Evolutionary conservation across 2,888 invertebrate species (phyloP), one percentile per base, ranked within the genome.

Genomic region (Ectemnius continuus): DNA sequence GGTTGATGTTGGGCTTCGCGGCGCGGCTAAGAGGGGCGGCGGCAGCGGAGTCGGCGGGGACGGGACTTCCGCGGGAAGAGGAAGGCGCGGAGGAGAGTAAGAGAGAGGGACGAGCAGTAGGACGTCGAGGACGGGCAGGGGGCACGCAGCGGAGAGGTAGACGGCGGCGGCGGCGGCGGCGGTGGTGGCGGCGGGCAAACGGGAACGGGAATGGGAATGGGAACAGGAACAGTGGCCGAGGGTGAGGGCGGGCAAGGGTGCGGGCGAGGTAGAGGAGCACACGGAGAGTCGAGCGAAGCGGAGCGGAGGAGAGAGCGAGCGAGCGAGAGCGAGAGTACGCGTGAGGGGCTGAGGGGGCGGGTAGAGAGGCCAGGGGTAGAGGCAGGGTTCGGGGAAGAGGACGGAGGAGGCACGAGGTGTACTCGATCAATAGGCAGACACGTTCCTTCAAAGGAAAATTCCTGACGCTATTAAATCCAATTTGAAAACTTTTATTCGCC

Each of bases 391-490:
- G 52, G 52, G 52, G 26, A 36, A 60, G 48, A 62, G 61, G 47
- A 63, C 52, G 75, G 63, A 36, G 65, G 64, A 68, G 73, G 36
- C 36, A 36, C 36, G 77, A 75, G 67, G 68, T 72, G 70, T 69
- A 79, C 76, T 82, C 87, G 87, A 89, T 90, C 88, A 85, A 89
- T 88, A 89, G 84, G 79, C 84, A 83, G 81, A 85, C 82, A 82
- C 80, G 83, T 85, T 86, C 85, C 87, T 86, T 89, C 88, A 89
- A 89, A 89, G 86, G 86, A 89, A 90, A 89, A 90, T 90, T 90
- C 87, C 86, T 88, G 84, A 86, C 84, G 88, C 89, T 89, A 89
- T 90, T 90, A 90, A 90, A 90, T 90, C 87, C 87, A 90, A 89
- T 90, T 90, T 89, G 85, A 88, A 87, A 90, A 89, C 87, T 89